Evolutionary conservation across 2,113 vertebrate species (phyloP), one percentile per base, ranked within the genome.

Genomic region (Gymnocephalus cernua): DNA sequence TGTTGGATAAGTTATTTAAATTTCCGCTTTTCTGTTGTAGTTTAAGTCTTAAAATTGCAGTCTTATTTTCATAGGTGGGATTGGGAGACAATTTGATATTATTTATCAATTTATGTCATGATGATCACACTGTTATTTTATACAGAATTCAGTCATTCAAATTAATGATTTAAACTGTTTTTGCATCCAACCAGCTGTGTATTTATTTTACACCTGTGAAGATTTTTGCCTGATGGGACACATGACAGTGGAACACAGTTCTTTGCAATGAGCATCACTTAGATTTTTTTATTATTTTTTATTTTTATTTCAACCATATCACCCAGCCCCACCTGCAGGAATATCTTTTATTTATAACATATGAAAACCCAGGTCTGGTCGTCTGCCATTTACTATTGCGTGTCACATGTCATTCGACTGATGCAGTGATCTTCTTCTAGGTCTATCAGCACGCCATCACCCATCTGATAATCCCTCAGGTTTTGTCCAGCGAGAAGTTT

Each of bases 401-500:
- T 69, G 25, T 74, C 32, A 57, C n/a, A 32, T 73, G 38, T 76
- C 12, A 15, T 35, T 23, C 35, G 38, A 76, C 14, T 63, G 21
- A 69, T 65, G 47, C 41, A 70, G 4, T 73, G 2, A 3, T 81
- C 76, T 12, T 89, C 90, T 90, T 80, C 11, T 89, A 99, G 98
- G 94, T 94, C 80, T 99, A 97, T 84, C 95, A 95, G 83, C 91
- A 95, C 41, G 88, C 86, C 82, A 95, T 94, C 21, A 97, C 97
- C 11, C 98, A 99, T 90, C 95, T 99, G 58, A 94, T 99, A 91
- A 96, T 96, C 41, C 94, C 95, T 77, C 93, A 92, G n/a, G 91
- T 95, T 3, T 94, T 95, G 93, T 94, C 92, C 77, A 98, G 97
- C 87, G 98, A 99, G 89, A 99, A 99, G 88, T 95, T 97, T 91